Evolutionary conservation across 2,888 invertebrate genomes (phyloP), one percentile per base, ranked within the genome.

Genomic region (Xiphydria camelus): DNA sequence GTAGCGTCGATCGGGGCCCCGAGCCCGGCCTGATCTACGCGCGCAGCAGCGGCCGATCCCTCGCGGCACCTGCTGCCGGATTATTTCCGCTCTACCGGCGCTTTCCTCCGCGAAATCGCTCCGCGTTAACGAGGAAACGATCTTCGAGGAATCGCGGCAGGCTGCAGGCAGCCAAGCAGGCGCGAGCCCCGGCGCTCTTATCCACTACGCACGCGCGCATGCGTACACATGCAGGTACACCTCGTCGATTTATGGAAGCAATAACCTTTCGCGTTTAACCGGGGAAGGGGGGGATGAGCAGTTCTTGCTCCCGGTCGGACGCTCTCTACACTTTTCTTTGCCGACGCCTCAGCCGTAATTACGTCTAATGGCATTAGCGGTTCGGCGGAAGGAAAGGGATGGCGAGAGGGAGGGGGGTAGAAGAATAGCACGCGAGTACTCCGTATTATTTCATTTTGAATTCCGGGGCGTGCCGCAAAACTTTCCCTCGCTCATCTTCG

Each of bases 181-280:
- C n/a, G n/a, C n/a, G n/a, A n/a, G n/a, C n/a, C n/a, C n/a, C n/a
- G n/a, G n/a, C n/a, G n/a, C n/a, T n/a, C n/a, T n/a, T n/a, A n/a
- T n/a, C n/a, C n/a, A n/a, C n/a, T n/a, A n/a, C 25, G n/a, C 25
- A 32, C 10, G 25, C 21, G 22, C 21, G n/a, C 18, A 17, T 14
- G 18, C 23, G 26, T 23, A 39, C 31, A 33, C 36, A 35, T 37
- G 35, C 37, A 34, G 26, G 29, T 12, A 14, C 31, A 36, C 31
- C 34, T 33, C 38, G 42, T 46, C 53, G 56, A 65, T 66, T 65
- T 59, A 58, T 62, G 51, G 59, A 53, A 52, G 51, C 53, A 48
- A 55, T 55, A 54, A 64, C 59, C 64, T 61, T 59, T 63, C 48
- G 56, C 56, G 56, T 58, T 58, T 53, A 53, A 58, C 46, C 38